Evolutionary conservation across 2,888 invertebrate genomes (phyloP).

Genomic region (Pedicia rivosa): DNA sequence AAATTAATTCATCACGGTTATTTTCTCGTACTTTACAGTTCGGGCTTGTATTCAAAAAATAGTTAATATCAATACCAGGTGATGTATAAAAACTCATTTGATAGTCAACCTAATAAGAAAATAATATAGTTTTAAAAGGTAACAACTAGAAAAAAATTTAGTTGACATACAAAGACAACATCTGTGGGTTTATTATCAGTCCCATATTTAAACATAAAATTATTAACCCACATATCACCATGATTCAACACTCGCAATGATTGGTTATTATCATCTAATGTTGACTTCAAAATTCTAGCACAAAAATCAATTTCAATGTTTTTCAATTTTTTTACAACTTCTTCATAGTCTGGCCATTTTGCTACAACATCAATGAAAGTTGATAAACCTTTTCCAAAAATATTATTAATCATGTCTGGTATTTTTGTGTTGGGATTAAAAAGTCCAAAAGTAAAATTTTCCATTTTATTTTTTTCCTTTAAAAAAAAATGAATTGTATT

Average conservation of each 20-base stretch:
- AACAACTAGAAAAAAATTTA: too few relatives aligned
- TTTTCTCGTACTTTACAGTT: too few relatives aligned
- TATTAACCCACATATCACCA: constrained; percentile 38
- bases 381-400: constrained; percentile 14
- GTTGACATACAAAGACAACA: constrained; percentile 18
- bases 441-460: constrained; percentile 4
- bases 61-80: constrained; percentile 13
- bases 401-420: constrained; percentile 15
- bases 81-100: constrained; percentile 11
- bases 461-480: too few relatives aligned
- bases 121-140: too few relatives aligned
- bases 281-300: constrained; percentile 17
- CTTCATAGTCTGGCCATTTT: constrained; percentile 31
- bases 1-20: too few relatives aligned
- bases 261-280: constrained; percentile 15
- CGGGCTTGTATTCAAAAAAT: constrained; percentile 13
- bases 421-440: constrained; percentile 20
- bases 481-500: too few relatives aligned
- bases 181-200: constrained; percentile 19
- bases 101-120: constrained; percentile 28
- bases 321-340: constrained; percentile 28
- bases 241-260: constrained; percentile 37
- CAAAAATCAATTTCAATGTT: constrained; percentile 23
- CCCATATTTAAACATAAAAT: constrained; percentile 32
- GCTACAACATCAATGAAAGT: constrained; percentile 27